Evolutionary conservation across 2,113 vertebrate species (phyloP).

Genomic region (Ailuropoda melanoleuca): DNA sequence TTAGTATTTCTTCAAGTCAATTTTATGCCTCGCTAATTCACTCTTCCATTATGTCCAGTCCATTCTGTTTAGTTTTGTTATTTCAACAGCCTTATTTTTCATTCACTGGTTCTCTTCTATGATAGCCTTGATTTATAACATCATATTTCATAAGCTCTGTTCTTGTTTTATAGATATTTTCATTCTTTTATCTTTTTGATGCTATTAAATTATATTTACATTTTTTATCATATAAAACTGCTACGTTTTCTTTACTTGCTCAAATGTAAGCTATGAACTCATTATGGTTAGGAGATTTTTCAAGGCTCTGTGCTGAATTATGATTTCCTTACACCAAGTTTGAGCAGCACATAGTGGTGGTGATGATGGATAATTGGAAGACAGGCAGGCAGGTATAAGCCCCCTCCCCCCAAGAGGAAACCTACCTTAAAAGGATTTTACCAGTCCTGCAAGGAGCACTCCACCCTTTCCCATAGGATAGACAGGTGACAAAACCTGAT

Average conservation of each 20-base stretch:
- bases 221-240: constrained; percentile 21
- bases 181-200: neutral
- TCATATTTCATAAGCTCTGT: neutral
- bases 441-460: too few species aligned
- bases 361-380: too few species aligned
- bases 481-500: too few species aligned
- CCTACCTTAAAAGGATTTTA: too few species aligned
- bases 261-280: neutral
- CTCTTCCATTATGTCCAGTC: neutral
- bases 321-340: neutral
- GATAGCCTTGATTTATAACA: neutral
- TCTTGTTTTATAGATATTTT: neutral
- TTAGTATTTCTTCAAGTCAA: neutral
- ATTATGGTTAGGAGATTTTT: neutral
- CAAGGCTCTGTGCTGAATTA: neutral
- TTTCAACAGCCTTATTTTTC: constrained; percentile 21
- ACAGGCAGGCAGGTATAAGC: too few species aligned
- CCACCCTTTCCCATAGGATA: too few species aligned
- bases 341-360: neutral
- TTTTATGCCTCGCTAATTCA: constrained; percentile 24
- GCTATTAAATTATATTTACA: neutral
- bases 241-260: neutral
- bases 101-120: constrained; percentile 3
- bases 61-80: neutral
- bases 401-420: too few species aligned